Conservation (phyloP, 2,113 vertebrate genomes). For the Engystomops pustulosus region DNA sequence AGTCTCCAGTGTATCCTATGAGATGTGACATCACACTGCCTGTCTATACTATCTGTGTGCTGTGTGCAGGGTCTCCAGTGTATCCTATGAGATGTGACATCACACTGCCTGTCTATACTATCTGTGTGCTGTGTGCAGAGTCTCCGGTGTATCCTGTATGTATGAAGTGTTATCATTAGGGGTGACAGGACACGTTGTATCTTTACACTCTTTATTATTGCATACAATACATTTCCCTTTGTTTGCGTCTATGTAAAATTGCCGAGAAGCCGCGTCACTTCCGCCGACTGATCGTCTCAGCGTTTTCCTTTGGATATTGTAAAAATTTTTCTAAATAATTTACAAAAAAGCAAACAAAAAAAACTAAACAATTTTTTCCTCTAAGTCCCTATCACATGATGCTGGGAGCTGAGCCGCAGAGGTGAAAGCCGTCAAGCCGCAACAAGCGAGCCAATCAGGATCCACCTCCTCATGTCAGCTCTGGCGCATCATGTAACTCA, state of each 20-base stretch:
- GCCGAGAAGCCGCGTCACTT: background rate
- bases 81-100: too few relatives aligned
- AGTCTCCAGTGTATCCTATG: too few relatives aligned
- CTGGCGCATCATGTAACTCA: background rate
- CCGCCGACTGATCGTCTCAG: background rate
- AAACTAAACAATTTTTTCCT: background rate
- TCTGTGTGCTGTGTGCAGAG: too few relatives aligned
- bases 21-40: too few relatives aligned
- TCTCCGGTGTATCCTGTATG: too few relatives aligned
- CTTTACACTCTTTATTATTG: slow-evolving; percentile 39
- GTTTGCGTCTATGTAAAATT: slow-evolving; percentile 5
- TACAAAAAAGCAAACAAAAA: slow-evolving; percentile 17
- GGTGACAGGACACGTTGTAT: background rate
- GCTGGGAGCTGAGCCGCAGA: background rate
- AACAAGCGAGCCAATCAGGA: slow-evolving; percentile 29
- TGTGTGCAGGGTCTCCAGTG: too few relatives aligned
- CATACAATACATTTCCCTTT: slow-evolving; percentile 47
- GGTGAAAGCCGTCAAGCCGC: background rate
- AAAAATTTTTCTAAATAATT: slow-evolving; percentile 42
- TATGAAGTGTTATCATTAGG: background rate
- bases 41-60: too few relatives aligned
- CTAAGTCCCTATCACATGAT: background rate
- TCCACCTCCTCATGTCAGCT: background rate
- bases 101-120: too few relatives aligned
- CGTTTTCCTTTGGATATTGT: slow-evolving; percentile 37